Conservation (phyloP, 2,113 vertebrate species). For the Chinchilla lanigera region DNA sequence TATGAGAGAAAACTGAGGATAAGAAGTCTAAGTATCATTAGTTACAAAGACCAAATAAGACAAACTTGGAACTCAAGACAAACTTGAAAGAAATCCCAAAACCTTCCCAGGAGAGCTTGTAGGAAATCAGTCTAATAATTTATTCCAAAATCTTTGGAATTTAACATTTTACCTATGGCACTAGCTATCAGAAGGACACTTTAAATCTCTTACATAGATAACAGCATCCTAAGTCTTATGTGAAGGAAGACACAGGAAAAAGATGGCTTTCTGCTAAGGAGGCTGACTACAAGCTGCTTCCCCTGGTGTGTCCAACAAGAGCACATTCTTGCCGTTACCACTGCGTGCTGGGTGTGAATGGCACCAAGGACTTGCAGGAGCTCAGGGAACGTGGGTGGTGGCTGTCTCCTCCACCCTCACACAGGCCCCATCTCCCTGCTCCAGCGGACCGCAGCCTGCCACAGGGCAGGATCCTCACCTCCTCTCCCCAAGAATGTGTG, state of each 20-base stretch:
- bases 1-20: background rate
- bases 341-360: constrained; percentile 87
- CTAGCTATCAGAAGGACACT: constrained; percentile 84
- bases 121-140: constrained; percentile 78
- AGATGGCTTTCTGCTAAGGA: constrained; percentile 86
- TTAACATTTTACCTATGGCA: constrained; percentile 86
- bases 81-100: background rate
- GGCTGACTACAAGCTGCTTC: constrained; percentile 83
- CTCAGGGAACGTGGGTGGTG: constrained; percentile 88
- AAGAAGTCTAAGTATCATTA: background rate
- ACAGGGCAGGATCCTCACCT: constrained; percentile 76
- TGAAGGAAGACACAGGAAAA: constrained; percentile 86
- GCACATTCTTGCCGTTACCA: constrained; percentile 89
- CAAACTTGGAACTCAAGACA: background rate
- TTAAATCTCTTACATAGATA: constrained; percentile 82
- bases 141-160: constrained; percentile 79
- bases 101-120: background rate
- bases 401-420: constrained; percentile 89
- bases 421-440: constrained; percentile 82
- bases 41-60: background rate
- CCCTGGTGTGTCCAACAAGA: constrained; percentile 89
- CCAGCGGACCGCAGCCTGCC: constrained; percentile 83
- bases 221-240: constrained; percentile 86
- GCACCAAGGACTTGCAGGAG: constrained; percentile 83
- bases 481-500: constrained; percentile 77